Evolutionary conservation across 2,113 vertebrate species (phyloP).

Genomic region (Antennarius striatus): DNA sequence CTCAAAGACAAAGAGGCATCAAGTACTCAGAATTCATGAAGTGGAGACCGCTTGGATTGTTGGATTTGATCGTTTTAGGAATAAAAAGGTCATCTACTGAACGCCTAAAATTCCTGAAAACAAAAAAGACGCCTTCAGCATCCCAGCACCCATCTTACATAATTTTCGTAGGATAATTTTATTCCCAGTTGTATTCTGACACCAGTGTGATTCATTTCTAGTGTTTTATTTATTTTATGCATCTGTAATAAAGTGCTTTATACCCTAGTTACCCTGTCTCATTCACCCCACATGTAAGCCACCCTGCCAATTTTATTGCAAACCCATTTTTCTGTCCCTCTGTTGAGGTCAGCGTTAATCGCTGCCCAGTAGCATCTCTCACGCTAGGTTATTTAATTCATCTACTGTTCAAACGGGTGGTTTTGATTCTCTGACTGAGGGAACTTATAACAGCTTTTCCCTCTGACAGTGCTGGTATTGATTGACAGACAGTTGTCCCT

Average conservation of each 20-base stretch:
- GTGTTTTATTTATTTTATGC: slow-evolving; percentile 22
- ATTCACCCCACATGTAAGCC: neutral
- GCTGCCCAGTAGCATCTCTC: slow-evolving; percentile 7
- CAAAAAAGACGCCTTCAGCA: neutral
- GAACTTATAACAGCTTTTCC: slow-evolving; percentile 28
- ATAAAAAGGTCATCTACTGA: too few relatives aligned
- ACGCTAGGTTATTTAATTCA: slow-evolving; percentile 15
- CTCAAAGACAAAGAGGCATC: too few relatives aligned
- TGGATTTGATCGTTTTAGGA: too few relatives aligned
- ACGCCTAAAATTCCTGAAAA: neutral
- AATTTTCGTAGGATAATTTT: slow-evolving; percentile 23
- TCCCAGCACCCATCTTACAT: neutral
- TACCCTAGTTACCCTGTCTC: neutral
- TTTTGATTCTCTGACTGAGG: slow-evolving; percentile 50
- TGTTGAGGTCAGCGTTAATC: slow-evolving; percentile 15
- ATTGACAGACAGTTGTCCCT: slow-evolving; percentile 51
- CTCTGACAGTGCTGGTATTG: slow-evolving; percentile 49
- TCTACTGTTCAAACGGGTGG: slow-evolving; percentile 27
- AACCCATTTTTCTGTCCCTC: neutral
- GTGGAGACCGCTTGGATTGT: too few relatives aligned
- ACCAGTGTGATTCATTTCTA: slow-evolving; percentile 17
- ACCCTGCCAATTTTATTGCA: slow-evolving; percentile 24
- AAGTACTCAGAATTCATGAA: too few relatives aligned
- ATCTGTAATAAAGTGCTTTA: slow-evolving; percentile 14
- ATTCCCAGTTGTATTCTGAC: slow-evolving; percentile 10